Evolutionary conservation across 2,113 vertebrate genomes (phyloP), one percentile per base, ranked within the genome.

Genomic region (Asarcornis scutulata): DNA sequence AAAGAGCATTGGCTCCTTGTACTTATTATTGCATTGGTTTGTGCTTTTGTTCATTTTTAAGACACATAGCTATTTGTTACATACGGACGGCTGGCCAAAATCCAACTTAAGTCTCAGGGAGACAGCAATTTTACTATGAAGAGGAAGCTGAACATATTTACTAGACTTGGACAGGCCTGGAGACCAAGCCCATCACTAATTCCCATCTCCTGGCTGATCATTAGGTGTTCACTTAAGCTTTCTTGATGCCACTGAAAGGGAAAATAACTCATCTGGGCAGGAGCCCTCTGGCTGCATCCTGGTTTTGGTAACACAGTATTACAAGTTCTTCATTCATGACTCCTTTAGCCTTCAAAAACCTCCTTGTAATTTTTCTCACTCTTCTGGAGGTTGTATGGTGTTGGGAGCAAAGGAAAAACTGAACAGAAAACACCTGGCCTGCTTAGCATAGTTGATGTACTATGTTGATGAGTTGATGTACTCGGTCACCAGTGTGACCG

Each of bases 271-370:
- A 59, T 9, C 20, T 17, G 52, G n/a, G 17, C 11, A 52, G 58
- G n/a, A 81, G 21, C 29, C 20, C 75, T 40, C 86, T 23, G 32
- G 17, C 56, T 38, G 50, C 4, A 1, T 18, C 32, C 40, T 5
- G 0, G 31, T 38, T 40, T 6, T 66, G 58, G 7, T 36, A 32
- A 71, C 27, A 71, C 0, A 1, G 27, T 25, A 2, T 58, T 75
- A 9, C 32, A 34, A 64, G 42, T 34, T 75, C 17, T 52, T n/a
- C 20, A 58, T 25, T 21, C 9, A 55, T 27, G 15, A 55, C 31
- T 40, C 14, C 20, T 44, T 48, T 60, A 71, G 32, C 32, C 13
- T 86, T 81, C 50, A 17, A 40, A 89, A 64, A 25, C 7, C 15
- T 60, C 38, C 23, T 71, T 52, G 40, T 27, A 63, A 21, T 31